These are phyloP conservation scores for Bhutanitis thaidina DNA, from an alignment of 2,888 invertebrate species.

Conservation along the genomic window DNA sequence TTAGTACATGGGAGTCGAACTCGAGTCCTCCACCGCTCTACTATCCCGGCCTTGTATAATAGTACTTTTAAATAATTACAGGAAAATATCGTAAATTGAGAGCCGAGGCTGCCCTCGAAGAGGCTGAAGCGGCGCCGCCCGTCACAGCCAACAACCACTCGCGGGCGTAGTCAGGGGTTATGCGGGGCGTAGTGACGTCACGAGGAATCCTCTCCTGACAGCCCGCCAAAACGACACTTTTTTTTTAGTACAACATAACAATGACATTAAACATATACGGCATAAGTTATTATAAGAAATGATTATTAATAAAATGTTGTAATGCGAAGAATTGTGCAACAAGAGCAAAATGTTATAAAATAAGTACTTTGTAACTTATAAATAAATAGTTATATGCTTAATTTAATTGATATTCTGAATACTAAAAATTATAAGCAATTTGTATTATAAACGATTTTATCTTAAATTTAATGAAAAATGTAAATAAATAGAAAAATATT, in stretches of 20 bases:
- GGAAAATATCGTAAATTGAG: slow-evolving; percentile 83
- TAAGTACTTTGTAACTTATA: background rate
- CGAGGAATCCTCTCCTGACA: slow-evolving; percentile 10
- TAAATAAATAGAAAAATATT: slow-evolving; percentile 9
- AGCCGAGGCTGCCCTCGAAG: slow-evolving; percentile 72
- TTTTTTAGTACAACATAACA: background rate
- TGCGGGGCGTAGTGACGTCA: slow-evolving; percentile 49
- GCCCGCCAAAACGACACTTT: slow-evolving; percentile 2
- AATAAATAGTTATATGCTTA: background rate
- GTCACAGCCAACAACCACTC: slow-evolving; percentile 72
- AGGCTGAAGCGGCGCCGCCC: slow-evolving; percentile 61
- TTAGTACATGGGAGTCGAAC: too few relatives aligned
- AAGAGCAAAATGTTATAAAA: too few relatives aligned
- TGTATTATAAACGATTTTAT: slow-evolving; percentile 5
- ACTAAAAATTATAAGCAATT: background rate
- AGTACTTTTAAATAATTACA: too few relatives aligned
- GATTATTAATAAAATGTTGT: too few relatives aligned
- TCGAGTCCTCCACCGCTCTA: too few relatives aligned
- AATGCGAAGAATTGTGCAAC: too few relatives aligned
- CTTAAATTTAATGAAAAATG: slow-evolving; percentile 4
- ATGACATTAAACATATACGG: background rate
- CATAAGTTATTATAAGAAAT: too few relatives aligned
- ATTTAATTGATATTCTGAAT: background rate
- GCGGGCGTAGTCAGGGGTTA: slow-evolving; percentile 59
- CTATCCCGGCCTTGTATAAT: too few relatives aligned